A percentile compares a stretch with the other conserved stretches of the same genome.
Conservation (phyloP, 2,113 vertebrate genomes). For the Lipotes vexillifer region DNA sequence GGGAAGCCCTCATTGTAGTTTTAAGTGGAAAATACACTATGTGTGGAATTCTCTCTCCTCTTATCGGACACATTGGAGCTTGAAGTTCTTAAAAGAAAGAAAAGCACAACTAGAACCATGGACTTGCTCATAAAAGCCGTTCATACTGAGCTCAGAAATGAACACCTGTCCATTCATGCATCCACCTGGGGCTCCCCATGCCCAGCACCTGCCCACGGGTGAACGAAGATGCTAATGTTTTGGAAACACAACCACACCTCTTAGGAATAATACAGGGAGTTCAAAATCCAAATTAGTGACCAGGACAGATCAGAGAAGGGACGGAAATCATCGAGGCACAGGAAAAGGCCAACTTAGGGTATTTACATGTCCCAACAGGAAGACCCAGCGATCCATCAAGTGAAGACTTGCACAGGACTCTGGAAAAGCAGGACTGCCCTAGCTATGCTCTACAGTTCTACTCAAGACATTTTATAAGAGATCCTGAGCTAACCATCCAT, state of each 20-base stretch:
- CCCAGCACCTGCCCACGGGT: not conserved
- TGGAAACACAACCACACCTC: not conserved
- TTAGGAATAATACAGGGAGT: not conserved
- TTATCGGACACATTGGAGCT: not conserved
- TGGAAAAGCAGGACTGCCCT: not conserved
- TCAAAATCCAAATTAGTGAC: not conserved
- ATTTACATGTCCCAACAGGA: fast-evolving
- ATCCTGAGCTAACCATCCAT: not conserved
- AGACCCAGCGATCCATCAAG: not conserved
- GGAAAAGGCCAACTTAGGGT: not conserved
- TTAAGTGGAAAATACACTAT: fast-evolving
- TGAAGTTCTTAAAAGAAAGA: not conserved
- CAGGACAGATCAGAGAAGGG: not conserved
- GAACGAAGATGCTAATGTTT: too few species aligned
- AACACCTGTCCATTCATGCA: too few species aligned
- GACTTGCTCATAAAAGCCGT: not conserved
- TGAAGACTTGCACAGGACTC: not conserved
- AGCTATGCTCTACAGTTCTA: fast-evolving
- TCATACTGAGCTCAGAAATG: fast-evolving
- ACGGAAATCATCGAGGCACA: not conserved
- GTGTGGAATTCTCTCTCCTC: not conserved
- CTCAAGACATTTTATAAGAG: not conserved
- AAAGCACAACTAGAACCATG: fast-evolving
- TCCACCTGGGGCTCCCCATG: fast-evolving
- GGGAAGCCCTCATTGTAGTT: not conserved